Percentiles rank a stretch among this genome's conserved stretches.
These are phyloP conservation scores for Dunckerocampus dactyliophorus DNA, from an alignment of 2,113 vertebrate genomes.

Conservation along the genomic window DNA sequence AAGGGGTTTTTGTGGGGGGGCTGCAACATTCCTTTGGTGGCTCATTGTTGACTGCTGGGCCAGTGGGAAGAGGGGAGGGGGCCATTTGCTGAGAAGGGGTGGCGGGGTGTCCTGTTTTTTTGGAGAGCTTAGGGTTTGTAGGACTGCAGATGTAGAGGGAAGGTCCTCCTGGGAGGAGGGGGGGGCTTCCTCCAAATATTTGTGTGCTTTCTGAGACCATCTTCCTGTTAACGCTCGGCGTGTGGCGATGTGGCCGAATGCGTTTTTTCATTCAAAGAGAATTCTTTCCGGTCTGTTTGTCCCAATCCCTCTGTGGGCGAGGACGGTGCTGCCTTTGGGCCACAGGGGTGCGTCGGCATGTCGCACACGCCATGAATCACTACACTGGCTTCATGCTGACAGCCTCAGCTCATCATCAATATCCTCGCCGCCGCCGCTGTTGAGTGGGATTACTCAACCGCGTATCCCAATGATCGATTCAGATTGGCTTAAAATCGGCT, in stretches of 20 bases:
- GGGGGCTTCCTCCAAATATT: no score
- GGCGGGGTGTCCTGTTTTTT: conserved; percentile 51
- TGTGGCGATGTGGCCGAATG: conserved; percentile 9
- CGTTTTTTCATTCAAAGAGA: conserved; percentile 41
- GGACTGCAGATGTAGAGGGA: conserved; percentile 46
- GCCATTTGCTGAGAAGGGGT: conserved; percentile 18
- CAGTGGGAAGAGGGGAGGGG: conserved; percentile 34
- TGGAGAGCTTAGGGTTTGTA: conserved; percentile 11
- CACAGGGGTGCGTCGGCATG: conserved; percentile 8
- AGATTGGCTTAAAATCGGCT: conserved; percentile 52
- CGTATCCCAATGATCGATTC: conserved; percentile 52
- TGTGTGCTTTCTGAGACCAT: no score
- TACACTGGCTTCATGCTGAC: conserved; percentile 2
- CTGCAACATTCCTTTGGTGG: conserved; percentile 63
- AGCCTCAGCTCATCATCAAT: conserved; percentile 13
- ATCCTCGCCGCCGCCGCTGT: conserved; percentile 15
- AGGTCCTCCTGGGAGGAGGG: no score
- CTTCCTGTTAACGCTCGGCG: neutral
- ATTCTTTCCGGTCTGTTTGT: conserved; percentile 51
- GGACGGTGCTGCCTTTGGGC: neutral
- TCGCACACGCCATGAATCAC: conserved; percentile 1
- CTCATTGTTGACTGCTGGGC: conserved; percentile 53
- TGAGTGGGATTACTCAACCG: conserved; percentile 42
- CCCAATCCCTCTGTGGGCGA: conserved; percentile 15
- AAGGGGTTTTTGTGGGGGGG: conserved; percentile 9